These are phyloP conservation scores for Thysanoteuthis rhombus DNA, from an alignment of 2,888 invertebrate species.

Conservation along the genomic window DNA sequence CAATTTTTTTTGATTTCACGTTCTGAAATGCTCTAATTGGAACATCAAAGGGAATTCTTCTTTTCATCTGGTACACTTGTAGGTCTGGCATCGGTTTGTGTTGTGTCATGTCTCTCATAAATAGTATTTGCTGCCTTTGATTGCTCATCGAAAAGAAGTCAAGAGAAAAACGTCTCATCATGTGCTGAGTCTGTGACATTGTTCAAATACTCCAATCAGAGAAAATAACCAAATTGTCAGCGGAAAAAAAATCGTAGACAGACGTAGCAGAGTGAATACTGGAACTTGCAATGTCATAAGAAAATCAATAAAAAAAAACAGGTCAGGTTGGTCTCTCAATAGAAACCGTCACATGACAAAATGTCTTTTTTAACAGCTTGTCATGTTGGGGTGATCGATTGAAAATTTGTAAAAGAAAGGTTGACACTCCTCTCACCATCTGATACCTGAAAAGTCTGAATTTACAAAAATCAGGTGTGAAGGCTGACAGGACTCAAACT, in stretches of 20 bases:
- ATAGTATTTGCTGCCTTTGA: not conserved
- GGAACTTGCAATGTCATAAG: no score
- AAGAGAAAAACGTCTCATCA: not conserved
- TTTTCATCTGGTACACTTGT: not conserved
- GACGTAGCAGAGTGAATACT: not conserved
- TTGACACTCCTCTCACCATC: no score
- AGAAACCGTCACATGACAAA: no score
- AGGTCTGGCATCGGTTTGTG: not conserved
- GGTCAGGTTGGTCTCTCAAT: no score
- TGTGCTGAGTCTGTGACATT: not conserved
- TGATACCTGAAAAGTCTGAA: no score
- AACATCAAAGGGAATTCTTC: not conserved
- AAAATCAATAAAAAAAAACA: no score
- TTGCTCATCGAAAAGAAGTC: not conserved
- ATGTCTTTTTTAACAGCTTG: no score
- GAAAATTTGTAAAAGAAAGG: no score
- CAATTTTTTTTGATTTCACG: not conserved
- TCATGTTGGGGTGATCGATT: no score
- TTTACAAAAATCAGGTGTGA: no score
- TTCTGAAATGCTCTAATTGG: not conserved
- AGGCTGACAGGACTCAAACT: no score
- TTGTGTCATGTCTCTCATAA: not conserved
- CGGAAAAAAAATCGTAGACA: not conserved
- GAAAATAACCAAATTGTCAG: slow-evolving; percentile 12
- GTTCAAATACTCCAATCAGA: not conserved